Evolutionary conservation across 2,888 invertebrate species (phyloP).

Genomic region (Venustoraphidia nigricollis): DNA sequence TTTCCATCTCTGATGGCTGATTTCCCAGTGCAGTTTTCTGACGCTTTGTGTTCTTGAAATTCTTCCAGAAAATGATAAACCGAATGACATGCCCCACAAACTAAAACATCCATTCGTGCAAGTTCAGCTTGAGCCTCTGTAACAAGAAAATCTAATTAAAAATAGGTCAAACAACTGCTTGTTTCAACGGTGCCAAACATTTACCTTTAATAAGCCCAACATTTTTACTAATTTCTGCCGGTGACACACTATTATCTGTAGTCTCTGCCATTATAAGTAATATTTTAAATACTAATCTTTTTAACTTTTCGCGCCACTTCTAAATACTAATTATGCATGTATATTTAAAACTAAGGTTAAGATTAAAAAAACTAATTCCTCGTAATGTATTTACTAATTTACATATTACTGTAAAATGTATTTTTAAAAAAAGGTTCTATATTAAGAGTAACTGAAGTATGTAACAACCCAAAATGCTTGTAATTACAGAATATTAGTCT

Average conservation of each 20-base stretch:
- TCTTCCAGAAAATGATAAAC: conserved; percentile 68
- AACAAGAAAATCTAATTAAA: conserved; percentile 13
- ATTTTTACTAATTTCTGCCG: conserved; percentile 46
- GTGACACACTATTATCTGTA: conserved; percentile 14
- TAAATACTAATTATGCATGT: too few species aligned
- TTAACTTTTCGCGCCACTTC: too few species aligned
- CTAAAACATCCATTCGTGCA: conserved; percentile 58
- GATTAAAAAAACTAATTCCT: too few species aligned
- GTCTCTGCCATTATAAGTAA: too few species aligned
- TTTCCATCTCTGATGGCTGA: conserved; percentile 45
- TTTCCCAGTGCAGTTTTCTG: conserved; percentile 40
- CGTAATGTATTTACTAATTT: too few species aligned
- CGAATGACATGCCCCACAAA: conserved; percentile 70
- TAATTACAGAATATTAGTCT: too few species aligned
- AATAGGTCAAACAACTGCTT: background rate
- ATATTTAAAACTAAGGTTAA: too few species aligned
- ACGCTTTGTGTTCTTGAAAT: conserved; percentile 56
- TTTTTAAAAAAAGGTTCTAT: too few species aligned
- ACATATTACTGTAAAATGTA: too few species aligned
- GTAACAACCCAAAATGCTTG: too few species aligned
- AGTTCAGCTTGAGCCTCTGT: conserved; percentile 63
- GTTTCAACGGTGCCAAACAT: background rate
- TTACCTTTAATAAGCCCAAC: conserved; percentile 44
- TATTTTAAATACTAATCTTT: too few species aligned
- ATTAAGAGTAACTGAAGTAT: too few species aligned